Conservation (phyloP, 2,888 invertebrate species). For the Heliconius erato region DNA sequence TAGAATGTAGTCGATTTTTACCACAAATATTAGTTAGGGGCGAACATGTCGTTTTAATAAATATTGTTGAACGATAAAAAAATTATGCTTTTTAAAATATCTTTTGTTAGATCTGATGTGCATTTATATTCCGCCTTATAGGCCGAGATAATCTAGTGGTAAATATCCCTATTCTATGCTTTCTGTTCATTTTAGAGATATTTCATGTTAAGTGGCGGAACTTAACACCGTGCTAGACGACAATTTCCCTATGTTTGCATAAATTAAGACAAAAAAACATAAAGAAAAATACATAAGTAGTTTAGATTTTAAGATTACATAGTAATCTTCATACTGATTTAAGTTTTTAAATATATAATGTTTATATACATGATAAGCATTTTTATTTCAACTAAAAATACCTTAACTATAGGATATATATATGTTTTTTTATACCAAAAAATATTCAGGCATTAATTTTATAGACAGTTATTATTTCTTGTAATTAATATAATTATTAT, state of each 20-base stretch:
- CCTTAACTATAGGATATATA: not conserved
- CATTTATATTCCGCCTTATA: not conserved
- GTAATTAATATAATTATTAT: too few relatives aligned
- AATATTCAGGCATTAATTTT: not conserved
- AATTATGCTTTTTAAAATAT: not conserved
- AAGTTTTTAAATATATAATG: not conserved
- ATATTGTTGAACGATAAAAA: constrained; percentile 60
- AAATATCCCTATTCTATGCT: not conserved
- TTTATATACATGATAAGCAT: not conserved
- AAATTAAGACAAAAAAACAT: not conserved
- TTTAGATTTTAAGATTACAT: not conserved
- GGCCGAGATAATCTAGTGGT: not conserved
- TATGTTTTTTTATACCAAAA: not conserved
- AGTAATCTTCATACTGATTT: not conserved
- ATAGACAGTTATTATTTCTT: not conserved
- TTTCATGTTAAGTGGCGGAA: too few relatives aligned
- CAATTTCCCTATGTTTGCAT: not conserved
- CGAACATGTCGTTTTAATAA: constrained; percentile 90
- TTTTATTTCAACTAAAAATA: not conserved
- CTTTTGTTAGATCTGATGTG: not conserved
- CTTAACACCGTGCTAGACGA: too few relatives aligned
- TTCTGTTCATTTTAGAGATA: too few relatives aligned
- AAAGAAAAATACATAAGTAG: not conserved
- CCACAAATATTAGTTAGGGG: constrained; percentile 91
- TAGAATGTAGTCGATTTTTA: constrained; percentile 88